A percentile compares a stretch with the other conserved stretches of the same genome.
These are phyloP conservation scores for Lucilia cuprina DNA, from an alignment of 1,140 invertebrate genomes.

Conservation along the genomic window DNA sequence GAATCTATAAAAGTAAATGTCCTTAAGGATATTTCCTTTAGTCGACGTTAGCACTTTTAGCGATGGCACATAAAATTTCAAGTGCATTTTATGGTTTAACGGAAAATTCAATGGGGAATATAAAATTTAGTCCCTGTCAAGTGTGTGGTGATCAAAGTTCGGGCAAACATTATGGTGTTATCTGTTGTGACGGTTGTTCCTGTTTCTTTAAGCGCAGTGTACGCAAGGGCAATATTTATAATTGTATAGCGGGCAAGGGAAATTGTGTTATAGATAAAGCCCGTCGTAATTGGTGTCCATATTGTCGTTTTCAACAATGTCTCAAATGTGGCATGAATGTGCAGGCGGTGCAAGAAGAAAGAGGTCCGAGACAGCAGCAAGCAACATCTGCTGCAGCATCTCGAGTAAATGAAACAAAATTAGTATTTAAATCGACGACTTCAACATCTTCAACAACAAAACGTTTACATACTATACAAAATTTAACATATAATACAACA, in stretches of 20 bases:
- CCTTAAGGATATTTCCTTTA: conserved; percentile 18
- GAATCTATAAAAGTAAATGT: neutral
- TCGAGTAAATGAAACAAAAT: neutral
- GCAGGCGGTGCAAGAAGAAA: conserved; percentile 80
- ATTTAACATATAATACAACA: neutral
- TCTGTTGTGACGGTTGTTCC: conserved; percentile 87
- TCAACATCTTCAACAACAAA: neutral
- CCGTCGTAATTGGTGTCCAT: conserved; percentile 86
- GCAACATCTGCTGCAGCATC: neutral
- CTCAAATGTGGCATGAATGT: conserved; percentile 81
- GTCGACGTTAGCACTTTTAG: neutral
- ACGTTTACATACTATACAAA: neutral
- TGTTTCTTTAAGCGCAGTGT: conserved; percentile 89
- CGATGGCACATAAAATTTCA: conserved; percentile 3
- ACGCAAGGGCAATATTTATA: conserved; percentile 70
- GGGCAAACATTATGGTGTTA: conserved; percentile 87
- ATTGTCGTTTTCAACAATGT: conserved; percentile 82
- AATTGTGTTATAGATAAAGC: conserved; percentile 82
- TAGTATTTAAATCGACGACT: neutral
- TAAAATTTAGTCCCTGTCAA: conserved; percentile 63
- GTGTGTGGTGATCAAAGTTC: conserved; percentile 88
- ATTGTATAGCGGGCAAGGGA: conserved; percentile 79
- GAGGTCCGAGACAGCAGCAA: conserved; percentile 68
- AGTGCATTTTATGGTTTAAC: conserved; percentile 8
- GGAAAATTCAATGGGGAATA: neutral